A percentile compares a stretch with the other conserved stretches of the same genome.
Evolutionary conservation across 2,797 vertebrate species (phyloP).

Genomic region (Lutjanus campechanus): DNA sequence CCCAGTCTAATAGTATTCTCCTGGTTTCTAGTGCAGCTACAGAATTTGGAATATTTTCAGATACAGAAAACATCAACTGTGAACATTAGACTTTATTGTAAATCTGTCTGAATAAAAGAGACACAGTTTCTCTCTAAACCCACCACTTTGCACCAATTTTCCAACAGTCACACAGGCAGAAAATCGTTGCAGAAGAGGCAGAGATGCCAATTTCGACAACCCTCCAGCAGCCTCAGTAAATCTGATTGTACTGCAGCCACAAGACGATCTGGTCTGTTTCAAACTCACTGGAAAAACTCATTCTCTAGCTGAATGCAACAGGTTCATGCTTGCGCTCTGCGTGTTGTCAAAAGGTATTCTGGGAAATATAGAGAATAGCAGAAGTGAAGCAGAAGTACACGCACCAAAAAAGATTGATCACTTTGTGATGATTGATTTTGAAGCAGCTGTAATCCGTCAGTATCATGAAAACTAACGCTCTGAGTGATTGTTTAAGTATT

Average conservation of each 20-base stretch:
- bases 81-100: neutral
- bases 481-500: constrained; percentile 18
- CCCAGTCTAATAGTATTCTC: neutral
- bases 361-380: neutral
- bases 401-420: neutral
- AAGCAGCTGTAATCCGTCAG: constrained; percentile 3
- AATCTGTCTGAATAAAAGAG: neutral
- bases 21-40: neutral
- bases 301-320: constrained; percentile 30
- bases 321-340: constrained; percentile 1
- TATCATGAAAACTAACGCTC: neutral
- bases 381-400: neutral
- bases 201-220: constrained; percentile 29
- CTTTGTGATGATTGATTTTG: too few species aligned
- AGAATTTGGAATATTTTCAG: constrained; percentile 5
- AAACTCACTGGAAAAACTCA: constrained; percentile 31
- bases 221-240: constrained; percentile 24
- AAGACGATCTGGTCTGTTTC: constrained; percentile 33
- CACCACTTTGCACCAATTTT: constrained; percentile 39
- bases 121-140: constrained; percentile 15
- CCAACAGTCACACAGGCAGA: constrained; percentile 28
- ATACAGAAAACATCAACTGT: neutral
- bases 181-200: constrained; percentile 26
- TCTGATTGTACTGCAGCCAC: constrained; percentile 34
- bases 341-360: neutral